Conservation (phyloP, 2,888 invertebrate species). For the Dolomedes plantarius region DNA sequence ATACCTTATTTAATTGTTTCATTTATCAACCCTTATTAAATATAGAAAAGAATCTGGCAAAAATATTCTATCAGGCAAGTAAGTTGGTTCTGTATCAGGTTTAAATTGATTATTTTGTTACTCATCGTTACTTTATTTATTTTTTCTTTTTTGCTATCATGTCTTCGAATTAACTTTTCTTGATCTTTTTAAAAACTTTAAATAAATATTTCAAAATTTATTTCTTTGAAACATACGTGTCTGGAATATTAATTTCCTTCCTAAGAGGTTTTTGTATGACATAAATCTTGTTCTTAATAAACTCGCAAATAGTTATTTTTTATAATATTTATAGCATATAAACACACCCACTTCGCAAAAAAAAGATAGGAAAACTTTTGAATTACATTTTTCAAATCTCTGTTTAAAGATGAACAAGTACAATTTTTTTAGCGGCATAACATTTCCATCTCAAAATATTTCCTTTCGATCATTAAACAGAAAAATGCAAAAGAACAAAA, state of each 20-base stretch:
- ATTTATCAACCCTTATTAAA: too few species aligned
- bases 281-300: not conserved
- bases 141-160: too few species aligned
- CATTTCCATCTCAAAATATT: not conserved
- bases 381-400: slow-evolving; percentile 2
- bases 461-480: not conserved
- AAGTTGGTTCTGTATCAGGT: not conserved
- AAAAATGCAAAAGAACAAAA: not conserved
- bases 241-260: not conserved
- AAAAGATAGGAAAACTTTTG: not conserved
- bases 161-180: too few species aligned
- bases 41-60: not conserved
- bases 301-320: not conserved
- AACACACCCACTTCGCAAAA: not conserved
- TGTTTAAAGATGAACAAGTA: not conserved
- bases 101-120: not conserved
- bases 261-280: not conserved
- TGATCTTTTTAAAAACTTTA: too few species aligned
- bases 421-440: not conserved
- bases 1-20: too few species aligned
- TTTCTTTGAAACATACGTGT: not conserved
- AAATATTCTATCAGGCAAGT: not conserved
- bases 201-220: not conserved
- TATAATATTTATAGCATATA: not conserved
- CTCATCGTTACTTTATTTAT: too few species aligned